A percentile compares a stretch with the other conserved stretches of the same genome.
These are phyloP conservation scores for Tribolium castaneum DNA, from an alignment of 1,140 invertebrate genomes.

Conservation along the genomic window DNA sequence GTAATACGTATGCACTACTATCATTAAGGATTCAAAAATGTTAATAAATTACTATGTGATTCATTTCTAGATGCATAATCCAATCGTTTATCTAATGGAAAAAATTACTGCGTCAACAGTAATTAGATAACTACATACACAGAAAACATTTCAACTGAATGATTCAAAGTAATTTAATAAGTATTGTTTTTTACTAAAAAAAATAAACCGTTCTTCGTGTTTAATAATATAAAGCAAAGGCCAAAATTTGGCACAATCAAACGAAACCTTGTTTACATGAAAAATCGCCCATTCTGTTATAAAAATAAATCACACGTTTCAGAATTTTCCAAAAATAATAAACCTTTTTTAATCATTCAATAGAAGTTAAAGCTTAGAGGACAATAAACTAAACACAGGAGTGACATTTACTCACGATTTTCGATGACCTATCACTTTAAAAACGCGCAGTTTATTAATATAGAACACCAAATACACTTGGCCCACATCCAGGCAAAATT, in stretches of 20 bases:
- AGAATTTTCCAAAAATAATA: too few relatives aligned
- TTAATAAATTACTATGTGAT: not conserved
- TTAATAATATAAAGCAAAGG: not conserved
- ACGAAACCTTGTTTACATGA: not conserved
- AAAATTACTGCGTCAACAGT: not conserved
- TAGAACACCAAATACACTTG: constrained; percentile 11
- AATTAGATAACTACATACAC: not conserved
- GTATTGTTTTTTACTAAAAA: not conserved
- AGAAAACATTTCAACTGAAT: not conserved
- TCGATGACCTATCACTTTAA: not conserved
- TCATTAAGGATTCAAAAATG: too few relatives aligned
- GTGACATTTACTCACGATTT: not conserved
- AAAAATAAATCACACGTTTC: not conserved
- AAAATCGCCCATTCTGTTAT: not conserved
- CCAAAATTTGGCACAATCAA: not conserved
- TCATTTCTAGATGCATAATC: not conserved
- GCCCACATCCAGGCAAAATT: constrained; percentile 24
- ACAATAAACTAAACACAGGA: not conserved
- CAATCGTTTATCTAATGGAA: not conserved
- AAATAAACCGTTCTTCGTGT: not conserved
- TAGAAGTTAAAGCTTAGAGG: too few relatives aligned
- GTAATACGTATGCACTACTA: not conserved
- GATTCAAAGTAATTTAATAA: not conserved
- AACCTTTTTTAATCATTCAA: too few relatives aligned
- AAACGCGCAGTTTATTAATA: constrained; percentile 29